These are phyloP conservation scores for Phodopus roborovskii DNA, from an alignment of 2,113 vertebrate species.

Conservation along the genomic window DNA sequence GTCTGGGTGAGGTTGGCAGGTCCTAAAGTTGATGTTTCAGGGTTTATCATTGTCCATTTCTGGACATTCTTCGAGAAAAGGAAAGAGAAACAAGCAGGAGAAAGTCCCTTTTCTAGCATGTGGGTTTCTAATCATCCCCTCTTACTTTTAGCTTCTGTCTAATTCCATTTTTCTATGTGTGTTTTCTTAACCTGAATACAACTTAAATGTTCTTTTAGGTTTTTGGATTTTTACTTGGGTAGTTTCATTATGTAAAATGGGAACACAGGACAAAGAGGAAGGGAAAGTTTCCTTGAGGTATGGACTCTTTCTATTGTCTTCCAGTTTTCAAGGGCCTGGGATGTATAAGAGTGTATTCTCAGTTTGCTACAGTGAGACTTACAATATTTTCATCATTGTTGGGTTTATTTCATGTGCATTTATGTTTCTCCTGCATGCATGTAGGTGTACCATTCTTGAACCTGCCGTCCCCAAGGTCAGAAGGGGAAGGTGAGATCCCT, in stretches of 20 bases:
- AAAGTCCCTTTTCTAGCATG: neutral
- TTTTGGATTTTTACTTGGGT: slow-evolving; percentile 18
- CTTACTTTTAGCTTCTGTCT: neutral
- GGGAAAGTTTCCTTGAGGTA: neutral
- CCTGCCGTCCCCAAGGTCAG: neutral
- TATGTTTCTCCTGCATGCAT: neutral
- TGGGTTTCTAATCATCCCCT: neutral
- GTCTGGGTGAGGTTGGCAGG: neutral
- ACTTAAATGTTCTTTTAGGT: neutral
- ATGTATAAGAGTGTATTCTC: neutral
- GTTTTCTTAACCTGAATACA: neutral
- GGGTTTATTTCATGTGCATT: neutral
- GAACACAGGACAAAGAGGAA: neutral
- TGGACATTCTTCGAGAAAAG: neutral
- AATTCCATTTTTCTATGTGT: neutral
- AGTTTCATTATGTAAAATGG: neutral
- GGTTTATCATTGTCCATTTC: slow-evolving; percentile 35
- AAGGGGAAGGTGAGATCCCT: neutral
- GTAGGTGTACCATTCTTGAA: neutral
- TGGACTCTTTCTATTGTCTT: neutral
- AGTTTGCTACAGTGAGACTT: slow-evolving; percentile 13
- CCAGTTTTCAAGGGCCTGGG: neutral
- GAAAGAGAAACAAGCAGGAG: neutral
- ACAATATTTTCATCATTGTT: slow-evolving; percentile 15
- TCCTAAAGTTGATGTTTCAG: neutral